A percentile compares a stretch with the other conserved stretches of the same genome.
Conservation (phyloP, 2,888 invertebrate species). For the Tenthredo mesomela region DNA sequence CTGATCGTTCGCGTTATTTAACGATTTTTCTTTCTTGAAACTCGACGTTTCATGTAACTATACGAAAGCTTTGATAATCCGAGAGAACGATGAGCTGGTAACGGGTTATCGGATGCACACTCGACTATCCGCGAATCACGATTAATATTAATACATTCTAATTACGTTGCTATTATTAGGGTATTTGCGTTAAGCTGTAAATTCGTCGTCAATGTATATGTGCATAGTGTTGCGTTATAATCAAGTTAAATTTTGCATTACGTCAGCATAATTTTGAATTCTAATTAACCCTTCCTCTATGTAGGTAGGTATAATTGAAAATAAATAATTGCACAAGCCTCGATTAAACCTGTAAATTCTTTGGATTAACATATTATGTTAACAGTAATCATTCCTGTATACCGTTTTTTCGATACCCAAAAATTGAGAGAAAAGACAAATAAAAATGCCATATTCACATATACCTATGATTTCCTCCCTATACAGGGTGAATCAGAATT, state of each 20-base stretch:
- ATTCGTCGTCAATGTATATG: constrained; percentile 37
- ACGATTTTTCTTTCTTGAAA: not conserved
- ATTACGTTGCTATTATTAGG: constrained; percentile 48
- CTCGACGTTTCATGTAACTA: not conserved
- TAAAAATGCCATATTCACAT: not conserved
- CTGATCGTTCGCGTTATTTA: not conserved
- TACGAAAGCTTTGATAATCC: not conserved
- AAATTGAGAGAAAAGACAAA: not conserved
- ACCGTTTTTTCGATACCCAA: too few species aligned
- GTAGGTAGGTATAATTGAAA: constrained; percentile 8
- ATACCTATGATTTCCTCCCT: too few species aligned
- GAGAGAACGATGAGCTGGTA: not conserved
- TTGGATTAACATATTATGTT: not conserved
- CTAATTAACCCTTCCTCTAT: constrained; percentile 6
- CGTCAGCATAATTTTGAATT: constrained; percentile 44
- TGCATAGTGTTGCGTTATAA: constrained; percentile 44
- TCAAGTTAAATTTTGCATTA: constrained; percentile 39
- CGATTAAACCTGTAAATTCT: not conserved
- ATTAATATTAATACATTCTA: constrained; percentile 49
- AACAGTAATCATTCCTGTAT: not conserved
- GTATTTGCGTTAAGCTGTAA: constrained; percentile 45
- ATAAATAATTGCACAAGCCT: constrained; percentile 8
- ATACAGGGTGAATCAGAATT: too few species aligned
- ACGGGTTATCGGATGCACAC: constrained; percentile 24
- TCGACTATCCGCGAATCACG: constrained; percentile 38